Evolutionary conservation across 2,888 invertebrate species (phyloP).

Genomic region (Euclidia mi): DNA sequence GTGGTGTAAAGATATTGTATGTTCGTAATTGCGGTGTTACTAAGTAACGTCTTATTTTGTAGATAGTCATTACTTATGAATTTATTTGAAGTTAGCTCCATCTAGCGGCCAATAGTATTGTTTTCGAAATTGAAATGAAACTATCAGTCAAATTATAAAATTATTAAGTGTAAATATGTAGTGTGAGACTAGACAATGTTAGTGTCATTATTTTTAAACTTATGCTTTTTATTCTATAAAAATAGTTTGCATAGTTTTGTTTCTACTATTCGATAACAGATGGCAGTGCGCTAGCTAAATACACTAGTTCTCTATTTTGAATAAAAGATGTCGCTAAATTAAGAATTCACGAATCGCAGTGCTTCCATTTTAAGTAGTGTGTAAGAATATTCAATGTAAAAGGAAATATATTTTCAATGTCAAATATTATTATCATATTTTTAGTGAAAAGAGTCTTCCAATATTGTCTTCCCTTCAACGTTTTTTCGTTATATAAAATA

Average conservation of each 20-base stretch:
- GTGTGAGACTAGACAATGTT: constrained; percentile 38
- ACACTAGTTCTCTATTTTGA: constrained; percentile 21
- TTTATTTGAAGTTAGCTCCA: constrained; percentile 45
- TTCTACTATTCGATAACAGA: constrained; percentile 47
- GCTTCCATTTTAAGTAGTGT: constrained; percentile 61
- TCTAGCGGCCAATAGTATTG: constrained; percentile 58
- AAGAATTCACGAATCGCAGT: constrained; percentile 47
- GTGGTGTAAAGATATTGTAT: constrained; percentile 17
- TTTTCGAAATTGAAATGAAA: constrained; percentile 54
- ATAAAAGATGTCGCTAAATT: constrained; percentile 37
- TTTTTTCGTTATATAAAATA: constrained; percentile 35
- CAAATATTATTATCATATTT: constrained; percentile 59
- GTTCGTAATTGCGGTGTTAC: constrained; percentile 21
- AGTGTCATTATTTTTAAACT: no score
- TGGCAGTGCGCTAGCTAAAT: constrained; percentile 47
- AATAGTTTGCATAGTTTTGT: neutral
- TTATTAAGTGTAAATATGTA: constrained; percentile 80
- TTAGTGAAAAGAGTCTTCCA: constrained; percentile 65
- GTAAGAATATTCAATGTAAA: constrained; percentile 23
- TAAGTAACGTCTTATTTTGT: constrained; percentile 8
- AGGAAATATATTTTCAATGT: constrained; percentile 84
- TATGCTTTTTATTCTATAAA: neutral
- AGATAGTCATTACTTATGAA: constrained; percentile 4
- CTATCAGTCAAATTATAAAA: constrained; percentile 83
- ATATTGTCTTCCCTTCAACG: constrained; percentile 61